Evolutionary conservation across 1,140 invertebrate species (phyloP).

Genomic region (Psilanteris sp.): DNA sequence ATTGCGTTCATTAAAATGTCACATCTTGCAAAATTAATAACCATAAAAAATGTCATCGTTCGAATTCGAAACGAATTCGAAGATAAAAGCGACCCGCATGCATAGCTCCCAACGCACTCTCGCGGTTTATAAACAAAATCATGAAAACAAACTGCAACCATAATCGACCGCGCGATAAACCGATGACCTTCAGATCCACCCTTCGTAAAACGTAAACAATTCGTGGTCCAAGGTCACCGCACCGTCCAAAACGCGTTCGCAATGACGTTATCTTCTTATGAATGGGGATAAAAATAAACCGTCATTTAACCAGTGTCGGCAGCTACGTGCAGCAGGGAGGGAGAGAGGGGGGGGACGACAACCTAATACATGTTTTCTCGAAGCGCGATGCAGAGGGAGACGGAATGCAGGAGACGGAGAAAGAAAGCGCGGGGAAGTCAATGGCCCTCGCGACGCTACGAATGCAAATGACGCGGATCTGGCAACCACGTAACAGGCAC

Average conservation of each 20-base stretch:
- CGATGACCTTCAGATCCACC: conserved; percentile 12
- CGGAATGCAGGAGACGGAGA: conserved; percentile 3
- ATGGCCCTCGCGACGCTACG: conserved; percentile 46
- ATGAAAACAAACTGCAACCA: conserved; percentile 1
- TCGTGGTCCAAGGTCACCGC: conserved; percentile 11
- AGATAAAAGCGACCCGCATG: no score
- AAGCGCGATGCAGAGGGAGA: conserved; percentile 10
- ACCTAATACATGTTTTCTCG: conserved; percentile 8
- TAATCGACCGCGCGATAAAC: neutral
- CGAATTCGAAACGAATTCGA: no score
- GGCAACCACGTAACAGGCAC: conserved; percentile 42
- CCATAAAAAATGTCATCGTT: neutral
- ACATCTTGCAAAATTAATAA: no score
- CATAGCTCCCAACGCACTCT: no score
- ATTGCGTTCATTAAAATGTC: no score
- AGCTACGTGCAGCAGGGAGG: neutral
- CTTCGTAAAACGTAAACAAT: conserved; percentile 22
- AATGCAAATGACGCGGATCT: conserved; percentile 40
- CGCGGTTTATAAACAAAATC: conserved; percentile 2
- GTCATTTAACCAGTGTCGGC: conserved; percentile 4
- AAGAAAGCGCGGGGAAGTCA: conserved; percentile 43
- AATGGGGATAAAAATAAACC: conserved; percentile 42
- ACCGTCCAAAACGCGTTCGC: conserved; percentile 4
- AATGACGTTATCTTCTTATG: conserved; percentile 28
- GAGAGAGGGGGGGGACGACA: neutral